Evolutionary conservation across 30 jellyfish, hydroid and myxozoan genomes (phyloP).

Genomic region (Turritopsis dohrnii): DNA sequence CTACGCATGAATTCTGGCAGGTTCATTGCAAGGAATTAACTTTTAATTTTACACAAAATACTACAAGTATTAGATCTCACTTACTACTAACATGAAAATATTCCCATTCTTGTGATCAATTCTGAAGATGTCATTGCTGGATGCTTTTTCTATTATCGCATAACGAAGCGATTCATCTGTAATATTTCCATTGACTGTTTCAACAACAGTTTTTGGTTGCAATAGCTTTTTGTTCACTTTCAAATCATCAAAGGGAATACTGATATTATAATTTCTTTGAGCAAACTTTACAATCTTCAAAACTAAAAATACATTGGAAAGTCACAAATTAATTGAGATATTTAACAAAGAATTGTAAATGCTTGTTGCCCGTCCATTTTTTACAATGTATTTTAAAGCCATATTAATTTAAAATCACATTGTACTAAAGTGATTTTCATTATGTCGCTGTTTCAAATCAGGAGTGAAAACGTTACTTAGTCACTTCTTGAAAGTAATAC

Average conservation of each 20-base stretch:
- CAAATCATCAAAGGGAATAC: not conserved
- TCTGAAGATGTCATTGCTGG: not conserved
- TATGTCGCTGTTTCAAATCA: too few species aligned
- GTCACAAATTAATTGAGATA: too few species aligned
- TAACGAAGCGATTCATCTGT: not conserved
- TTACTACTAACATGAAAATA: not conserved
- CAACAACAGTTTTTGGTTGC: not conserved
- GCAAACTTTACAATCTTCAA: not conserved
- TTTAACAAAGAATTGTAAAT: conserved; percentile 34
- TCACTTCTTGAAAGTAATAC: too few species aligned
- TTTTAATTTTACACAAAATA: too few species aligned
- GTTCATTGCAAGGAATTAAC: too few species aligned
- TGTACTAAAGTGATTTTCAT: too few species aligned
- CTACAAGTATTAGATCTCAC: too few species aligned
- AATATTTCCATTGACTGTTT: not conserved
- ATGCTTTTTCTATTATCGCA: not conserved
- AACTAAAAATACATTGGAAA: conserved; percentile 6
- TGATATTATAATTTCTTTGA: not conserved
- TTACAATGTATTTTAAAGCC: too few species aligned
- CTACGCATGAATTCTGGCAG: too few species aligned
- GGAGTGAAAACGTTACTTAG: too few species aligned
- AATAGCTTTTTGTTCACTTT: not conserved
- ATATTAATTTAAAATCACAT: too few species aligned
- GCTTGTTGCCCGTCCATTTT: too few species aligned
- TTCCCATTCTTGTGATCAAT: not conserved